Evolutionary conservation across 2,797 vertebrate species (phyloP), one percentile per base, ranked within the genome.

Genomic region (Sebastes nivosus): DNA sequence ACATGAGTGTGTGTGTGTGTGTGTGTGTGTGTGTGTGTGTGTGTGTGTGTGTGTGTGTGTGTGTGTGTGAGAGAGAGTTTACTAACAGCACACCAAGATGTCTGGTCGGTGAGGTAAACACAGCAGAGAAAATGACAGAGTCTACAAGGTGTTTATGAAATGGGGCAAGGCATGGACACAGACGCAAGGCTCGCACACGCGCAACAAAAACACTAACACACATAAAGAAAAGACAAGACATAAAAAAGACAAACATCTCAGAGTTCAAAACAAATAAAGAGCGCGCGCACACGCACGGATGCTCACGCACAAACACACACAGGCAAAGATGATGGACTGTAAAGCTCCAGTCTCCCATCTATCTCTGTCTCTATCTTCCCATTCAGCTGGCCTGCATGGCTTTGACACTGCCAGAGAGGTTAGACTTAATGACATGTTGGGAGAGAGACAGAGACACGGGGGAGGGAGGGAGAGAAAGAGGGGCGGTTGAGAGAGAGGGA

Each of bases 111-210:
- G 92, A 95, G 88, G 92, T 95, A 94, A 95, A 94, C 92, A 95
- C 89, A 80, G 88, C 65, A 67, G 89, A 93, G 94, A 93, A 96
- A 96, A 96, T 96, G 93, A 96, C 93, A 95, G 93, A 95, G 93
- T 93, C 88, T 78, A 88, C 74, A 80, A 92, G 89, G 93, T 94
- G 93, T 96, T 95, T 95, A 95, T 91, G 90, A 93, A 95, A 93
- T 79, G 81, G 89, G 81, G 85, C 89, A 87, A 87, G 81, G 88
- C 84, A 90, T 66, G 80, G 86, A 90, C 84, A 83, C 79, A 80
- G 83, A 90, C 72, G 76, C 70, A 72, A 77, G 81, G 80, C 55
- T 59, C 68, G 59, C 87, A 88, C 71, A 67, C 63, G 34, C 22
- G 18, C 74, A 87, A 76, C 18, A 22, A 77, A 81, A 82, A 92